Base-by-base conservation (phyloP, 2,888 invertebrate species). In the Acrocera orbiculus region DNA sequence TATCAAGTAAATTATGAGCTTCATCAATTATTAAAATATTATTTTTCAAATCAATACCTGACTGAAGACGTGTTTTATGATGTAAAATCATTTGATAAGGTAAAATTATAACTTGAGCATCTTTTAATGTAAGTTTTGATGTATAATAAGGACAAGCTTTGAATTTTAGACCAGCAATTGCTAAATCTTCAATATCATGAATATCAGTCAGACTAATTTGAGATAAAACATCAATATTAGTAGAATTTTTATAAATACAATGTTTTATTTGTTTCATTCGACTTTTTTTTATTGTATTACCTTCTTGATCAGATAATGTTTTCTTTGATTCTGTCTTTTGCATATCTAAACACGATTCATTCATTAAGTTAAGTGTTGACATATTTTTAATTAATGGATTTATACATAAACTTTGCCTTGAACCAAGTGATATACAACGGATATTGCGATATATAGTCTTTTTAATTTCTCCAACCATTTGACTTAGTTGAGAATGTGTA, bases 121-220 rank as follows among this genome's bases (percentile, higher is more conserved):
- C 75, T 41, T 76, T 70, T 16, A 85, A 64, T 4, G 90, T 81
- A 51, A 73, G 70, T 47, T 32, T 29, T 2, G 82, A 70, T 0
- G 87, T 82, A 59, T 95, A 98, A 64, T 96, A 98, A 0, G 95
- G 87, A 58, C 98, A 98, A 1, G 83, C 83, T 41, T 76, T 73
- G 30, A 75, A 48, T 40, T 70, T 62, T 47, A 71, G 70, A 0
- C 78, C 86, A 45, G 63, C 62, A 26, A 60, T 62, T 0, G 81
- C 75, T 34, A 90, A 62, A 47, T 93, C 85, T 56, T 95, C 93
- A 46, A 95, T 77, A 57, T 95, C 93, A 50, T 74, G 64, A 9
- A 90, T 73, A 39, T 80, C 71, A 0, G 67, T 64, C 5, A 86
- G 52, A 30, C 74, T 63, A 34, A 65, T 58, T 44, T 79, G 75